A percentile compares a stretch with the other conserved stretches of the same genome.
Conservation (phyloP, 2,797 vertebrate genomes). For the Anguilla megastoma region DNA sequence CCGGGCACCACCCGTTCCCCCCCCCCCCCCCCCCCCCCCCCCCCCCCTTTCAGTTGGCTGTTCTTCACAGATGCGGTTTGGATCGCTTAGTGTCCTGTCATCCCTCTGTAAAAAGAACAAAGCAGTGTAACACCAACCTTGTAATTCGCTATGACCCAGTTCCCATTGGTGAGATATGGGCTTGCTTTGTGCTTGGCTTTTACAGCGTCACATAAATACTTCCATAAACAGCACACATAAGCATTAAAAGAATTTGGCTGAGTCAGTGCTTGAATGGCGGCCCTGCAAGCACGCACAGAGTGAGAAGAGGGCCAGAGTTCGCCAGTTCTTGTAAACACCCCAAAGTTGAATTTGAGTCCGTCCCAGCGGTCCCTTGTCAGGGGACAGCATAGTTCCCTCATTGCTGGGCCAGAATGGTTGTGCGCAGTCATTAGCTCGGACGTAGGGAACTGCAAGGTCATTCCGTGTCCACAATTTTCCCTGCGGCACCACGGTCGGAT, state of each 20-base stretch:
- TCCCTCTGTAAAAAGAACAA: constrained; percentile 17
- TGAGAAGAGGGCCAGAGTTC: not conserved
- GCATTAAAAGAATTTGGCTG: constrained; percentile 48
- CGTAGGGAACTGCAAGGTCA: not conserved
- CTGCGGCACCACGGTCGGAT: not conserved
- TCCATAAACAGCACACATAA: constrained; percentile 34
- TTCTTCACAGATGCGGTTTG: constrained; percentile 6
- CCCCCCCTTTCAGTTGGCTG: not conserved
- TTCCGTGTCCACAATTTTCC: not conserved
- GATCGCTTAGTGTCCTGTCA: not conserved
- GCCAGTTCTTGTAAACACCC: not conserved
- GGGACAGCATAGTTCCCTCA: not conserved
- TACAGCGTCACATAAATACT: constrained; percentile 49
- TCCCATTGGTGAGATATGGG: constrained; percentile 39
- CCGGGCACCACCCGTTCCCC: no score
- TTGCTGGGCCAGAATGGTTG: not conserved
- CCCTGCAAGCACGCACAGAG: constrained; percentile 4
- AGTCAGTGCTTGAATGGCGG: constrained; percentile 37
- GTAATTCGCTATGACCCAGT: constrained; percentile 40
- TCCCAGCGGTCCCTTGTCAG: not conserved
- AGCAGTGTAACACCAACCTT: constrained; percentile 26
- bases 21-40: not conserved
- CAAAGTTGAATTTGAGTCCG: not conserved
- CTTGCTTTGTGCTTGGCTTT: constrained; percentile 39
- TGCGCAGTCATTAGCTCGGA: not conserved